Evolutionary conservation across 2,113 vertebrate species (phyloP).

Genomic region (Sula dactylatra): DNA sequence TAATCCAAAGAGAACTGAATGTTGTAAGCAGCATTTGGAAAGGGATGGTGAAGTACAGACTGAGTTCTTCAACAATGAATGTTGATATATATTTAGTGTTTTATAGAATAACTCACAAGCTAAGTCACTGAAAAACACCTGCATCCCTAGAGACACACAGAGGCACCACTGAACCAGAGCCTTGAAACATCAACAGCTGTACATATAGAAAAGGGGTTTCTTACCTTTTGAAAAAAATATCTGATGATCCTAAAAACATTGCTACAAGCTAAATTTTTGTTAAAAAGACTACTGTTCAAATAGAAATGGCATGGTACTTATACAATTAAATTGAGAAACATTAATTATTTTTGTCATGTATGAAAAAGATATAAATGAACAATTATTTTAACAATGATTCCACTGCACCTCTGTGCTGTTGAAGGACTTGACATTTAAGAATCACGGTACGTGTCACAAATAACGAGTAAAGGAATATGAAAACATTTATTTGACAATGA

Average conservation of each 20-base stretch:
- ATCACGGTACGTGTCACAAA: neutral
- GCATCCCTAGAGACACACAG: neutral
- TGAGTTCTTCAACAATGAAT: neutral
- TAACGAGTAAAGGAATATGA: neutral
- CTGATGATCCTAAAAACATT: neutral
- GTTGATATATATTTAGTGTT: neutral
- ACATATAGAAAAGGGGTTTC: accelerated
- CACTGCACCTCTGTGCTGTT: neutral
- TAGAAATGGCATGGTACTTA: neutral
- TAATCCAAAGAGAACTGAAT: neutral
- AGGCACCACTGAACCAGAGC: neutral
- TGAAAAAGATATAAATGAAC: neutral
- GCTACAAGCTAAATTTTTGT: neutral
- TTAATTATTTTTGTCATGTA: neutral
- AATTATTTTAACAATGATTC: neutral
- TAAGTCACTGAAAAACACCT: neutral
- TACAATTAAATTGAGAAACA: neutral
- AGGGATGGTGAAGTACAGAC: neutral
- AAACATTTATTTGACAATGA: neutral
- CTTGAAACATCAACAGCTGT: neutral
- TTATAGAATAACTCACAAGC: neutral
- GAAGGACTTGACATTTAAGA: neutral
- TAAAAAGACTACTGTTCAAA: neutral
- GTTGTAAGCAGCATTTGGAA: neutral
- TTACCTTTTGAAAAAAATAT: neutral